Base-by-base conservation (phyloP, 92 coral and sea anemone genomes). In the Nematostella vectensis region DNA sequence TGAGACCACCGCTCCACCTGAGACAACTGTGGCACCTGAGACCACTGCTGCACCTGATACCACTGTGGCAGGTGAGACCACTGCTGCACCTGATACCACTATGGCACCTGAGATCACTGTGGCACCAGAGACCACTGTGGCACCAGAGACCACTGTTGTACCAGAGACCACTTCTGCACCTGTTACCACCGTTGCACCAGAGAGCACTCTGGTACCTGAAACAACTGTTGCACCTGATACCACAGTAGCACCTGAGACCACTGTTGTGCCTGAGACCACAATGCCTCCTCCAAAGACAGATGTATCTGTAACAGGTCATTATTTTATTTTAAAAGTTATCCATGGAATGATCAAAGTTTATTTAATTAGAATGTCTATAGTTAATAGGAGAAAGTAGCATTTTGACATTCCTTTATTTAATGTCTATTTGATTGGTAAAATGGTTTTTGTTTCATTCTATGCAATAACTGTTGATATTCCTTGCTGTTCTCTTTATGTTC, bases 41-140 rank as follows among this genome's bases (percentile, higher is more conserved):
- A 33, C 51, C 12, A 45, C 51, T 17, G 18, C 4, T 45, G 51
- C 51, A 45, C 51, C 51, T 45, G 51, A n/a, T n/a, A n/a, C n/a
- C n/a, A n/a, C n/a, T 17, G 18, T 19, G 9, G 40, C 15, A 33
- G 40, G 40, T 6, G 15, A 6, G 15, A 50, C 55, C 55, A 50
- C 55, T 4, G 55, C 24, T 12, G 27, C 23, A 11, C 16, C 20
- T 2, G 55, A 17, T 3, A 50, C 55, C 28, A 50, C 55, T 50
- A 29, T 1, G 26, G 27, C 24, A 21, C 55, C 55, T 1, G 55
- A 3, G 2, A 36, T 27, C 47, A 29, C 61, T 4, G 11, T 25
- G 29, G 54, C 61, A 37, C 63, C 28, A 21, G 42, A 12, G 3
- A 24, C 29, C 19, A 52, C 70, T 12, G 51, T 3, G 22, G 27